phyloP scores from a whole-genome alignment of 1,140 invertebrate species.

The Papilio polytes region DNA sequence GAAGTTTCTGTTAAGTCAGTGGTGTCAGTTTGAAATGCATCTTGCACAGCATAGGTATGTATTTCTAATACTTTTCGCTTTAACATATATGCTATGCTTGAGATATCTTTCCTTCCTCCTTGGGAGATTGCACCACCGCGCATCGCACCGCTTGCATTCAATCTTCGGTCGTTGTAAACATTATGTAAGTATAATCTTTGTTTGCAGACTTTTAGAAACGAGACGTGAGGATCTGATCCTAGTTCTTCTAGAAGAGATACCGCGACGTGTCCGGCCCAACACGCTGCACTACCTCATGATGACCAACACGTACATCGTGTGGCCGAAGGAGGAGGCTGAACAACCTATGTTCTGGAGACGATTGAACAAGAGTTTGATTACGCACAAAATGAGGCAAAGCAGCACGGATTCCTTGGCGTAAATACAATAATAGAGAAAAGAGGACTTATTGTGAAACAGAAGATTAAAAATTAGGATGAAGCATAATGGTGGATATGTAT shows the following conservation, averaged over 20 bases:
- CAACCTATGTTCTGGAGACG: conserved; percentile 74
- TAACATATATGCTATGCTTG: too few relatives aligned
- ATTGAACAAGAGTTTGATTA: conserved; percentile 67
- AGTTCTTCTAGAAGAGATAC: conserved; percentile 86
- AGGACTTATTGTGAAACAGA: neutral
- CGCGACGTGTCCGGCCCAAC: conserved; percentile 83
- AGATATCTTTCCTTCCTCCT: too few relatives aligned
- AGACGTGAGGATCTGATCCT: conserved; percentile 85
- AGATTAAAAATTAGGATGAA: too few relatives aligned
- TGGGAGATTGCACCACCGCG: too few relatives aligned
- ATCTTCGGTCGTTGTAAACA: too few relatives aligned
- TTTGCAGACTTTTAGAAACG: conserved; percentile 84
- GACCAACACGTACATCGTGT: conserved; percentile 87
- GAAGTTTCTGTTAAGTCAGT: conserved; percentile 85
- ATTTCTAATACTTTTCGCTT: conserved; percentile 16
- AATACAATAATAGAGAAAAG: conserved; percentile 36
- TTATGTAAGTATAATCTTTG: conserved; percentile 17
- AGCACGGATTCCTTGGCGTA: conserved; percentile 71
- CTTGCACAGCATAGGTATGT: conserved; percentile 85
- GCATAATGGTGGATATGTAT: too few relatives aligned
- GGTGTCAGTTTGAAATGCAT: conserved; percentile 88
- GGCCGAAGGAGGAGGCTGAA: conserved; percentile 81
- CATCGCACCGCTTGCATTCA: too few relatives aligned
- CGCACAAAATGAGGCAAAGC: conserved; percentile 57
- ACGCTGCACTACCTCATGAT: conserved; percentile 86